Conservation (phyloP, 2,113 vertebrate genomes). For the Burhinus oedicnemus region DNA sequence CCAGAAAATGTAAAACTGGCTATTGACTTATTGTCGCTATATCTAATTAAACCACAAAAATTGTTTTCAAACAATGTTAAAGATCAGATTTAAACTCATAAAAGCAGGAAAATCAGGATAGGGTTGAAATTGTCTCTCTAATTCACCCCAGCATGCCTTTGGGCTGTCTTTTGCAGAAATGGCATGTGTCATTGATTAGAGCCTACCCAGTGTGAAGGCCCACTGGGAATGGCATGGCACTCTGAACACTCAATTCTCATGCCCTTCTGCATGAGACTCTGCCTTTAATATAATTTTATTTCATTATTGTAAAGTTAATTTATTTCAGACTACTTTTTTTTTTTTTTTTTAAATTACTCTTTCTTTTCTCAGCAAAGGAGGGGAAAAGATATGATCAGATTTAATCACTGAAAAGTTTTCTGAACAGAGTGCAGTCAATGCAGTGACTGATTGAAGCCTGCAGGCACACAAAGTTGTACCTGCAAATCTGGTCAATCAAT, state of each 20-base stretch:
- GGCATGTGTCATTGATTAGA: conserved; percentile 8
- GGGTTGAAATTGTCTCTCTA: neutral
- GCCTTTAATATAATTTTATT: neutral
- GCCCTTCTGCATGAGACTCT: neutral
- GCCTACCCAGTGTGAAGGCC: neutral
- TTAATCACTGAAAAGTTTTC: neutral
- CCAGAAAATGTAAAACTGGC: neutral
- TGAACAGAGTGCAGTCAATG: neutral
- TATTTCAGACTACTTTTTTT: neutral
- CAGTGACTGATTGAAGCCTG: neutral
- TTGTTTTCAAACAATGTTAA: conserved; percentile 1
- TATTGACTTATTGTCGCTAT: neutral
- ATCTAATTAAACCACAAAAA: conserved; percentile 7
- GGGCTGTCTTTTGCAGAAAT: conserved; percentile 11
- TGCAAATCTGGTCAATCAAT: neutral
- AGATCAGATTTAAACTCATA: conserved; percentile 10
- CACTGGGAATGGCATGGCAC: neutral
- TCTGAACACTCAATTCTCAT: neutral
- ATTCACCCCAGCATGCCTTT: neutral
- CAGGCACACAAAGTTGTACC: neutral
- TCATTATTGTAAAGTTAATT: neutral
- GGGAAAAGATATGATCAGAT: neutral
- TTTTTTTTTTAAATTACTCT: neutral
- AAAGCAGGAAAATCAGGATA: neutral
- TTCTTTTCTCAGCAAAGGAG: neutral